Conservation (phyloP, 2,113 vertebrate genomes). For the Siniperca chuatsi region DNA sequence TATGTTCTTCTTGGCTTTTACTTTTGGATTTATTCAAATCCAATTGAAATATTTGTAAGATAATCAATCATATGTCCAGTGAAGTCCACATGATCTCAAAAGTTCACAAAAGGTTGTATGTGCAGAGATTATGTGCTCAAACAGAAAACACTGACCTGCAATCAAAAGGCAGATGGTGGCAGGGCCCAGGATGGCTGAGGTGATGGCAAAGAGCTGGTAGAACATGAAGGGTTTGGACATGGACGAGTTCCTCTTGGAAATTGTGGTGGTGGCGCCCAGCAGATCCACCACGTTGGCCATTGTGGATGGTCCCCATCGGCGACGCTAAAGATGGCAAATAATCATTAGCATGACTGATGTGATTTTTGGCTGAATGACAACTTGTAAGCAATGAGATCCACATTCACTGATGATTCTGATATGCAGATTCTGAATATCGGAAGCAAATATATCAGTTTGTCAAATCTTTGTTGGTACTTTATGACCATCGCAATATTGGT, state of each 20-base stretch:
- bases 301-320: constrained; percentile 83
- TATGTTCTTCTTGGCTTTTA: neutral
- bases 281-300: constrained; percentile 81
- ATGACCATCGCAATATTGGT: neutral
- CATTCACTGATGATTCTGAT: neutral
- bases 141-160: constrained; percentile 61
- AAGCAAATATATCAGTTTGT: neutral
- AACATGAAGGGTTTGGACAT: constrained; percentile 83
- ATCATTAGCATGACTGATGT: neutral
- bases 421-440: neutral
- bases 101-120: neutral
- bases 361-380: neutral
- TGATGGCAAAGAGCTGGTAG: constrained; percentile 79
- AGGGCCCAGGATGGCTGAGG: constrained; percentile 75
- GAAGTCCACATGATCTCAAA: neutral
- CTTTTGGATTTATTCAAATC: neutral
- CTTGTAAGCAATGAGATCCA: neutral
- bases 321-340: constrained; percentile 52
- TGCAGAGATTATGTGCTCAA: neutral
- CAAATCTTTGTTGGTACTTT: neutral
- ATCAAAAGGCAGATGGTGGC: constrained; percentile 80
- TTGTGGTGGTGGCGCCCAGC: constrained; percentile 58
- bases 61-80: neutral
- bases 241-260: constrained; percentile 76
- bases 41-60: neutral